These are phyloP conservation scores for Sorex araneus DNA, from an alignment of 2,113 vertebrate species.

Conservation along the genomic window DNA sequence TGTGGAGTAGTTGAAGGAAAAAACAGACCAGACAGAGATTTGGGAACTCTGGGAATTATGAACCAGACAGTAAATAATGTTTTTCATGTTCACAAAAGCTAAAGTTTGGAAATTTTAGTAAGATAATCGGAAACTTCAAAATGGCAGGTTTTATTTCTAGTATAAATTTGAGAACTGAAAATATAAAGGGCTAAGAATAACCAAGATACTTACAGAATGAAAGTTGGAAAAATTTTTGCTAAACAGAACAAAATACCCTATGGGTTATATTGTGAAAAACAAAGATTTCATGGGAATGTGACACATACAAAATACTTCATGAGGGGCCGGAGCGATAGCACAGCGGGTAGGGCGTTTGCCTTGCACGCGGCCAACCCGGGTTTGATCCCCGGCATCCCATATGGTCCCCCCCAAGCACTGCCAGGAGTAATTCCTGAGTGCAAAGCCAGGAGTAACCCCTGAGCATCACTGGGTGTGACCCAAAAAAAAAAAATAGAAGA, in stretches of 20 bases:
- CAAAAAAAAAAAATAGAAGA: conserved; percentile 8
- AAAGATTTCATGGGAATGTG: neutral
- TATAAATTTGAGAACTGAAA: conserved; percentile 70
- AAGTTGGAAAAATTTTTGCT: conserved; percentile 4
- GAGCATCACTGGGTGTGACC: too few relatives aligned
- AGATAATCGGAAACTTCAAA: conserved; percentile 46
- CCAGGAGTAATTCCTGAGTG: too few relatives aligned
- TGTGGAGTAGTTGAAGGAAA: conserved; percentile 7
- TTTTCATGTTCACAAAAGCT: conserved; percentile 24
- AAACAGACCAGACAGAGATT: neutral
- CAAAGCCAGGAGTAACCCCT: too few relatives aligned
- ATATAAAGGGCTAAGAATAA: conserved; percentile 66
- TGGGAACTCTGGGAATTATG: conserved; percentile 5
- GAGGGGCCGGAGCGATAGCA: neutral
- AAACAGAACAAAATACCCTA: neutral
- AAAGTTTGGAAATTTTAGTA: neutral
- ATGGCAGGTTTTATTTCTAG: conserved; percentile 29
- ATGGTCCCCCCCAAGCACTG: too few relatives aligned
- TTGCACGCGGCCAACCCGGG: too few relatives aligned
- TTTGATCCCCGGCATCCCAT: too few relatives aligned
- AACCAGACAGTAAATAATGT: conserved; percentile 21
- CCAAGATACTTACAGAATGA: neutral
- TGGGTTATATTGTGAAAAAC: neutral
- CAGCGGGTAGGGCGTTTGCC: too few relatives aligned
- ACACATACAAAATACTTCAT: conserved; percentile 18